Evolutionary conservation across 2,113 vertebrate genomes (phyloP).

Genomic region (Leucoraja erinaceus): DNA sequence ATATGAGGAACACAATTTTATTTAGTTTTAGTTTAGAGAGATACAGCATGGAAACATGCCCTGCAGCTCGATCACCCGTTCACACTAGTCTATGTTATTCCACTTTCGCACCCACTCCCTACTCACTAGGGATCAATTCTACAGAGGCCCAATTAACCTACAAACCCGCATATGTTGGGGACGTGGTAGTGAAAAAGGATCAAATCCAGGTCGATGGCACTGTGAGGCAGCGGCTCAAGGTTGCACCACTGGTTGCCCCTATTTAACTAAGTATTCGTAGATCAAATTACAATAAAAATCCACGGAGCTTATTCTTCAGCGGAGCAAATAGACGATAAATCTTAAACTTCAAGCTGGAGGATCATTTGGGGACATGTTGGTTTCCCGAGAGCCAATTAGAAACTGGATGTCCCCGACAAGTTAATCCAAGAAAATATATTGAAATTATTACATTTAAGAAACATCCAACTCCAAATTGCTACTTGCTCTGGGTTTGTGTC

Average conservation of each 20-base stretch:
- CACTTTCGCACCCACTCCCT: too few relatives aligned
- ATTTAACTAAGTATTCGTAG: not conserved
- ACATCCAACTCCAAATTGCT: not conserved
- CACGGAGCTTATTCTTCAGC: not conserved
- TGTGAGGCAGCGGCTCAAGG: too few relatives aligned
- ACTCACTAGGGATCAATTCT: too few relatives aligned
- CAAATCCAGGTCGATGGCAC: too few relatives aligned
- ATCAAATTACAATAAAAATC: slow-evolving; percentile 18
- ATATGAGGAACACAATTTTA: not conserved
- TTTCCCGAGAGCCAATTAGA: not conserved
- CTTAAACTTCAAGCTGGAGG: not conserved
- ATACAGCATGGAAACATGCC: too few relatives aligned
- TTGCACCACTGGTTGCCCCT: too few relatives aligned
- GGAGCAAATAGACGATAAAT: not conserved
- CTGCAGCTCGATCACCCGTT: too few relatives aligned
- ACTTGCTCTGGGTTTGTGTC: not conserved
- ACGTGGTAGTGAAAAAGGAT: too few relatives aligned
- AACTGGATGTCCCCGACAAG: not conserved
- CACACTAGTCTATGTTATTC: too few relatives aligned
- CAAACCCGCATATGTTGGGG: too few relatives aligned
- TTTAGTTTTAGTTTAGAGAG: too few relatives aligned
- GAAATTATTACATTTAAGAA: not conserved
- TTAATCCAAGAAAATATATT: not conserved
- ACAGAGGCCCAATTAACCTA: too few relatives aligned
- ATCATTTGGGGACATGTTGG: not conserved